A percentile compares a stretch with the other conserved stretches of the same genome.
Conservation (phyloP, 2,888 invertebrate genomes). For the Xestia c-nigrum region DNA sequence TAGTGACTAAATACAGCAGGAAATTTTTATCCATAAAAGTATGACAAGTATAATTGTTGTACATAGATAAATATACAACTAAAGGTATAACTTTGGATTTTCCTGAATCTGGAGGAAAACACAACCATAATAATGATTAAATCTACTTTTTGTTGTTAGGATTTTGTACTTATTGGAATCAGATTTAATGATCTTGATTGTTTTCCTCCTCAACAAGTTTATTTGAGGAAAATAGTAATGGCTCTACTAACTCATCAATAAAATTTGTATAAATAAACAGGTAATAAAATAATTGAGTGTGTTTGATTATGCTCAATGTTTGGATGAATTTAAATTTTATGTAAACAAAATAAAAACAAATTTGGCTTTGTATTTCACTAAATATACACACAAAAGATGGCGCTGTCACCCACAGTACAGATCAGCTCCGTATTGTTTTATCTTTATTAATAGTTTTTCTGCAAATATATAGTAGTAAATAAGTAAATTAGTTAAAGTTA, state of each 20-base stretch:
- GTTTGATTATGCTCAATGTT: slow-evolving; percentile 1
- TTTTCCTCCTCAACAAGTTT: slow-evolving; percentile 23
- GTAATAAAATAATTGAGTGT: not conserved
- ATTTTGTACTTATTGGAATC: slow-evolving; percentile 8
- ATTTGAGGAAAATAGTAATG: slow-evolving; percentile 9
- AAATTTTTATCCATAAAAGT: not conserved
- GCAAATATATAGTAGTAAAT: no score
- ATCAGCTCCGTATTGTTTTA: no score
- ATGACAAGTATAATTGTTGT: not conserved
- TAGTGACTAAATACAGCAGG: not conserved
- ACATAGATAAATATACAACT: not conserved
- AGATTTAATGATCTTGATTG: slow-evolving; percentile 5
- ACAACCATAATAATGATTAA: not conserved
- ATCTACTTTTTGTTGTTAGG: not conserved
- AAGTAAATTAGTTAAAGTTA: no score
- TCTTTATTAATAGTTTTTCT: no score
- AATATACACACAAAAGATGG: not conserved
- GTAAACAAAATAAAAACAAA: not conserved
- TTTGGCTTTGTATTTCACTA: not conserved
- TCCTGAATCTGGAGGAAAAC: slow-evolving; percentile 10
- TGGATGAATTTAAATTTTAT: not conserved
- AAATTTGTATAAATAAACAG: not conserved
- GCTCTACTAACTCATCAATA: not conserved
- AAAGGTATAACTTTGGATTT: not conserved
- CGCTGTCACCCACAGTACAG: no score